Percentiles rank a stretch among this genome's conserved stretches.
Evolutionary conservation across 2,888 invertebrate genomes (phyloP).

Genomic region (Agonum fuliginosum): DNA sequence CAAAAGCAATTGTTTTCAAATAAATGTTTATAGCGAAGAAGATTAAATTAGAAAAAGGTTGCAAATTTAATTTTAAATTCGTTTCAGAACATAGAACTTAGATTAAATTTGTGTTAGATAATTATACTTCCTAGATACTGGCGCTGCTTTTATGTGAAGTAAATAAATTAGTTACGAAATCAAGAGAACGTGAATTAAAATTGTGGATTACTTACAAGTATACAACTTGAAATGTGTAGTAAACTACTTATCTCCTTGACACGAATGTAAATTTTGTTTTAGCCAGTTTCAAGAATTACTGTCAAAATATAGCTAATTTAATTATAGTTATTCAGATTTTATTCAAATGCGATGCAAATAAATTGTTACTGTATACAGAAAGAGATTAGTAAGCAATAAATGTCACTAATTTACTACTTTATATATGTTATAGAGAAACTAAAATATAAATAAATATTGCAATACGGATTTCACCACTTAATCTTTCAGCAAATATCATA

Average conservation of each 20-base stretch:
- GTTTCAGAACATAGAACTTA: background rate
- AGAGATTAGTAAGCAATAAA: background rate
- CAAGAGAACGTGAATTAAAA: background rate
- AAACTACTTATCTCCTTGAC: constrained; percentile 22
- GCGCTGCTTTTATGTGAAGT: background rate
- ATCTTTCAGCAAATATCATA: too few relatives aligned
- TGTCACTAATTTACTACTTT: constrained; percentile 7
- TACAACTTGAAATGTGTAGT: background rate
- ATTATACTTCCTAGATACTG: constrained; percentile 8
- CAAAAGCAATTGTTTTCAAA: constrained; percentile 15
- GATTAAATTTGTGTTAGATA: constrained; percentile 11
- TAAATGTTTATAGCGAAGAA: constrained; percentile 1
- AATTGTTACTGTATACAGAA: background rate
- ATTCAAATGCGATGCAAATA: constrained; percentile 18
- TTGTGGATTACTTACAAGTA: constrained; percentile 3
- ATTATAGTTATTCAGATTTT: background rate
- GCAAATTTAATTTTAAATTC: constrained; percentile 14
- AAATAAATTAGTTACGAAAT: constrained; percentile 19
- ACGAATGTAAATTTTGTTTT: constrained; percentile 27
- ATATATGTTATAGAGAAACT: background rate
- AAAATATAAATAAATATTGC: background rate
- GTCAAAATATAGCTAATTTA: constrained; percentile 16
- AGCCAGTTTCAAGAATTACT: constrained; percentile 1
- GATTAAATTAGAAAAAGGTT: background rate
- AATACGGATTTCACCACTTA: constrained; percentile 1